Evolutionary conservation across 2,113 vertebrate genomes (phyloP), one percentile per base, ranked within the genome.

Genomic region (Donacobius atricapilla): DNA sequence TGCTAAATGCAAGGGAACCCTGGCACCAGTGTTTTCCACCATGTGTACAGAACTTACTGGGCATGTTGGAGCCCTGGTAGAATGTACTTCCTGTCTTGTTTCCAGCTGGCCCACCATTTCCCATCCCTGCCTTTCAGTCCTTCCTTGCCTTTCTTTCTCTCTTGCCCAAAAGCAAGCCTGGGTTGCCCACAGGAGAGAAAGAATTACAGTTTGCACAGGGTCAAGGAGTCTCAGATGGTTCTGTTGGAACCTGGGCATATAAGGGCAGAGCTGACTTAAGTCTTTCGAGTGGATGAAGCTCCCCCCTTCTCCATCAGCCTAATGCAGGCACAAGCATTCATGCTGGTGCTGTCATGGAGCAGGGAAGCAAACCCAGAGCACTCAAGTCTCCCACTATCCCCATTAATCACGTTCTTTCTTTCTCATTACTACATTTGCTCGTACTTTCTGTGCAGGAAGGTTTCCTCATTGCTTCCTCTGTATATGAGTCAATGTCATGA

Each of bases 251-350:
- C 31, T 8, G 11, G 13, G 9, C 15, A 12, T 37, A 2, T 28
- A n/a, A 40, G 25, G 58, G 20, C 75, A 57, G 45, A 86, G 4
- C 25, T 83, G 57, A 37, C 7, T 79, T 13, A 3, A 20, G 5
- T 84, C 18, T 51, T 58, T 35, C 35, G 28, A 8, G 47, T 50
- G 23, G 25, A 3, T 37, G 27, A 88, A 69, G 42, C 23, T 54
- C 21, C 9, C 1, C 33, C 5, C 15, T 63, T 89, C n/a, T 53
- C n/a, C n/a, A 37, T 53, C 66, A 88, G 37, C 31, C 37, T 69
- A 25, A 37, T 13, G 10, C 40, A 66, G 33, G 50, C 40, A 33
- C 40, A 56, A 21, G 33, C 0, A 0, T 56, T 66, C 1, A 2
- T 56, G 39, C 42, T 50, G 54, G 19, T 40, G 33, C 51, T 70